Evolutionary conservation across 2,797 vertebrate species (phyloP).

Genomic region (Pterois miles): DNA sequence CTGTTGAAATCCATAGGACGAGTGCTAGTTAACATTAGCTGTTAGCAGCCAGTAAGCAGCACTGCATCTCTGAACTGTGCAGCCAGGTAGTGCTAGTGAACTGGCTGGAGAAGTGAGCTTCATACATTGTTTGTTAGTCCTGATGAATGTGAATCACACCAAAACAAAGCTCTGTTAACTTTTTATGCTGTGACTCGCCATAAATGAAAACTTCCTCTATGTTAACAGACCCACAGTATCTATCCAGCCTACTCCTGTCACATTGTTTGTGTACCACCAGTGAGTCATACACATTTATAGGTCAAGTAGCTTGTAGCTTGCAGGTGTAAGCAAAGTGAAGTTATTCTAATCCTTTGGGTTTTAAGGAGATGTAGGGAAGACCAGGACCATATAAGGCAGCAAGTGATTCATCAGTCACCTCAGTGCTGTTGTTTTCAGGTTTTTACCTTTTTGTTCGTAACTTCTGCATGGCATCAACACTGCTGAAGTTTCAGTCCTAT

Average conservation of each 20-base stretch:
- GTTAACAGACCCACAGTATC: neutral
- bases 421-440: neutral
- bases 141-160: neutral
- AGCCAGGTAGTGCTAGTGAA: neutral
- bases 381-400: neutral
- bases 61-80: no score
- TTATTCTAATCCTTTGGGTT: neutral
- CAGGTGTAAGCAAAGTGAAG: neutral
- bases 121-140: neutral
- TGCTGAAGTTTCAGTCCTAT: neutral
- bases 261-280: neutral
- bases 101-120: neutral
- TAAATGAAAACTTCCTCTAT: slow-evolving; percentile 7
- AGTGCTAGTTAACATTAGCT: no score
- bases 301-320: neutral
- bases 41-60: no score
- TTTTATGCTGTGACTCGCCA: neutral
- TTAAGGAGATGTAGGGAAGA: neutral
- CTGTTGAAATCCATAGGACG: no score
- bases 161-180: neutral
- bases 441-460: neutral
- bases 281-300: neutral
- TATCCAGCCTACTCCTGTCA: neutral
- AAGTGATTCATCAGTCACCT: neutral
- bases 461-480: no score